These are phyloP conservation scores for Acanthornis magna DNA, from an alignment of 2,797 vertebrate species.

Conservation along the genomic window DNA sequence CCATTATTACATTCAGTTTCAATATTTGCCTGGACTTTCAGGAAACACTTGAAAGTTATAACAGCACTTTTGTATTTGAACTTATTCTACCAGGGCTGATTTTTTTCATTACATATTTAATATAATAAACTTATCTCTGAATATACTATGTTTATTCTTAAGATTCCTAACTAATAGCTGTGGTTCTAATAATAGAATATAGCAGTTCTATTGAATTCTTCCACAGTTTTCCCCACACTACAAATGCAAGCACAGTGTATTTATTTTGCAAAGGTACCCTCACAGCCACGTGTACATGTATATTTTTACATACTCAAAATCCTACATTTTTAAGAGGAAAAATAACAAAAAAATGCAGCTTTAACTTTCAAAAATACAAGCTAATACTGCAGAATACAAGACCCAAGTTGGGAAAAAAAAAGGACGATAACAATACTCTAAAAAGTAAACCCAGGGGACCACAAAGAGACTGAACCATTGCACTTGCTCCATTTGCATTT, in stretches of 20 bases:
- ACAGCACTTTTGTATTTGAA: neutral
- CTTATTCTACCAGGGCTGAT: neutral
- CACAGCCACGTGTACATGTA: neutral
- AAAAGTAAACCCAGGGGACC: neutral
- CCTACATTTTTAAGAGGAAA: neutral
- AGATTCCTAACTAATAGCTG: neutral
- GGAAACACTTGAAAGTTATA: neutral
- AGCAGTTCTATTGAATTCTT: neutral
- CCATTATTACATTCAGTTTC: neutral
- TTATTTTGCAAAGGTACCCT: neutral
- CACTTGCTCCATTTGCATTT: neutral
- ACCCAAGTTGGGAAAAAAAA: neutral
- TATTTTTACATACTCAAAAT: neutral
- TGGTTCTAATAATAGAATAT: neutral
- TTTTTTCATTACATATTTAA: neutral
- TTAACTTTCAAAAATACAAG: neutral
- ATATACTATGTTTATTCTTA: neutral
- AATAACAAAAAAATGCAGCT: neutral
- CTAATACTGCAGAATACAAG: neutral
- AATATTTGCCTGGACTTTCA: neutral
- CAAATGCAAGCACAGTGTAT: neutral
- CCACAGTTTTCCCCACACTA: neutral
- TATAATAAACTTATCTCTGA: neutral
- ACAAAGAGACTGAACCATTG: neutral
- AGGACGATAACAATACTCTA: neutral